Conservation (phyloP, 2,888 invertebrate species). For the Heliothis peltigera region DNA sequence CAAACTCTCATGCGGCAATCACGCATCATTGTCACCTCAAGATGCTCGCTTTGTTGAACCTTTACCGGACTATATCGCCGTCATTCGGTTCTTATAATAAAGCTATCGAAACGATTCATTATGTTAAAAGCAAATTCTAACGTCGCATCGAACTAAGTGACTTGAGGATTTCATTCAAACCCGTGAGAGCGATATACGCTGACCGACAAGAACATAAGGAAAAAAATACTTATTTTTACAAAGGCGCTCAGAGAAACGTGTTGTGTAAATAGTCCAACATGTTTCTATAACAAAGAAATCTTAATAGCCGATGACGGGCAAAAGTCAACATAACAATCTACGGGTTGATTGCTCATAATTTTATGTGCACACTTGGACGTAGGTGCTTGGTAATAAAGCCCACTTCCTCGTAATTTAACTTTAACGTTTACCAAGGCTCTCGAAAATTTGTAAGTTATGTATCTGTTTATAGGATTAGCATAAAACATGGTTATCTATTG, state of each 20-base stretch:
- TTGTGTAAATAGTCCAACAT: conserved; percentile 90
- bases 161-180: conserved; percentile 87
- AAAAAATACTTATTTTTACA: conserved; percentile 86
- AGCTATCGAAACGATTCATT: conserved; percentile 85
- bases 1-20: conserved; percentile 85
- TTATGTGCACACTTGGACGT: conserved; percentile 72
- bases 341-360: conserved; percentile 87
- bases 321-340: conserved; percentile 88
- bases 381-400: conserved; percentile 73
- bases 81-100: conserved; percentile 84
- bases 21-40: conserved; percentile 87
- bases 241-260: conserved; percentile 84
- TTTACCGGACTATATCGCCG: conserved; percentile 80
- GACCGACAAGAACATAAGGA: conserved; percentile 77
- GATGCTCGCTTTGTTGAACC: conserved; percentile 78
- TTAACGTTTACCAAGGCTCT: conserved; percentile 73
- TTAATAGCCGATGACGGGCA: conserved; percentile 89
- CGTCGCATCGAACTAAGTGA: conserved; percentile 84
- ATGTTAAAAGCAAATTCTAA: conserved; percentile 86
- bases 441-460: conserved; percentile 87
- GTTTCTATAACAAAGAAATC: conserved; percentile 89
- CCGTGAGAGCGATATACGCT: conserved; percentile 85
- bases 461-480: conserved; percentile 85
- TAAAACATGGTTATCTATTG: conserved; percentile 88
- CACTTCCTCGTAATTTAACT: conserved; percentile 72